Evolutionary conservation across 1,140 invertebrate genomes (phyloP), one percentile per base, ranked within the genome.

Genomic region (Trichonephila clavata): DNA sequence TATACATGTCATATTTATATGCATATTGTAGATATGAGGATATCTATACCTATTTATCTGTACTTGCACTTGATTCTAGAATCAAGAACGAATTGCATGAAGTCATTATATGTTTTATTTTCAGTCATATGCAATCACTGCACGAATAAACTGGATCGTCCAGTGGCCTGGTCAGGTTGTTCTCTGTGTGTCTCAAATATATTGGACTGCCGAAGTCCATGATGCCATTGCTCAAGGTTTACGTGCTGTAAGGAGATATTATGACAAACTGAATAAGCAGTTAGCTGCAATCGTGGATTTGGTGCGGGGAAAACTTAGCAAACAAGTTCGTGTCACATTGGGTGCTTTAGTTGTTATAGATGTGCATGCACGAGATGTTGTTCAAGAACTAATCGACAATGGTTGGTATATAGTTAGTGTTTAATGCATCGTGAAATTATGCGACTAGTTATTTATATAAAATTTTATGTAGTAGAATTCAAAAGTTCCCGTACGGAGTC

Each of bases 81-180:
- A n/a, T n/a, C n/a, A n/a, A n/a, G 5, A 1, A 6, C 43, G 8
- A 50, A 61, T 61, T 61, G 13, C 2, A 18, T 61, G 8, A 24
- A 24, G 27, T 7, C 16, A 5, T 32, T 39, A 10, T 32, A 24
- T 16, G 6, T n/a, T 63, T 7, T 32, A 18, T 13, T 65, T 68
- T 20, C 50, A 93, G 93, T 43, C 93, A 1, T 93, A 93, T 68
- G 86, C 93, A 14, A 65, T 93, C 13, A 59, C 43, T 27, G 16
- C 86, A 3, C 59, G 93, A n/a, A 81, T 93, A 16, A 60, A 71
- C 3, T 99, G 98, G 98, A 97, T 99, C 1, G 96, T 96, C 71
- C 96, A 96, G 39, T 99, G 98, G 98, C 98, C 98, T 71, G 98
- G 98, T 59, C 98, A 99, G 97, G 97, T 98, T n/a, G 97, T 99